phyloP scores from a whole-genome alignment of 2,888 invertebrate genomes.

The Hylaea fasciaria region DNA sequence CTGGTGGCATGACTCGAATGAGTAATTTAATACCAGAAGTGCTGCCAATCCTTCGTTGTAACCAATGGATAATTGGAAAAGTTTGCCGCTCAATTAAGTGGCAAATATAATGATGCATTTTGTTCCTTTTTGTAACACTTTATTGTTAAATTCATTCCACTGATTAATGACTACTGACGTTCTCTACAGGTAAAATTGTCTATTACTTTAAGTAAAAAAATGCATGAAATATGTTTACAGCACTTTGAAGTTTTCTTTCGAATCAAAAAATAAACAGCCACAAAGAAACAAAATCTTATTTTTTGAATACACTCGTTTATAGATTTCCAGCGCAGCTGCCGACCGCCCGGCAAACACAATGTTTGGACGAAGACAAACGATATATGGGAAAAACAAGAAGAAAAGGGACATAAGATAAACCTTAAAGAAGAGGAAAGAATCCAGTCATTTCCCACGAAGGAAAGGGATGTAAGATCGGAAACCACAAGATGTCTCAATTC shows the following conservation, averaged over 20 bases:
- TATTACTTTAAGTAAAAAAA: no score
- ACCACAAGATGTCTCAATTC: conserved; percentile 86
- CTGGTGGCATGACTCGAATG: conserved; percentile 47
- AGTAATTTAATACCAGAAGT: conserved; percentile 60
- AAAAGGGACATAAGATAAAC: conserved; percentile 73
- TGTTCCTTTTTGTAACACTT: background rate
- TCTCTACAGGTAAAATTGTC: no score
- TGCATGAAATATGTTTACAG: no score
- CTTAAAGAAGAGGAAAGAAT: conserved; percentile 76
- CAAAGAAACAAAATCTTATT: conserved; percentile 50
- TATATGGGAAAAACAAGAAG: conserved; percentile 75
- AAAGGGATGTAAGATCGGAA: conserved; percentile 81
- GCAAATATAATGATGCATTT: background rate
- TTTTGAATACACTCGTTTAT: conserved; percentile 76
- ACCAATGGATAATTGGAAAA: conserved; percentile 42
- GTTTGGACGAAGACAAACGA: conserved; percentile 82
- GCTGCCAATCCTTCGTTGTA: conserved; percentile 53
- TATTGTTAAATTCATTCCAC: background rate
- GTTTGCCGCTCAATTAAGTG: conserved; percentile 31
- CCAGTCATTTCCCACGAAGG: conserved; percentile 56
- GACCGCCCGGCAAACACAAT: conserved; percentile 73
- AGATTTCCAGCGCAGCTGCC: conserved; percentile 81
- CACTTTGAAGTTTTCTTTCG: no score
- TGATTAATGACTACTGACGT: background rate
- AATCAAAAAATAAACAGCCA: conserved; percentile 1